phyloP scores from a whole-genome alignment of 2,113 vertebrate genomes.

The Poeciliopsis retropinna region DNA sequence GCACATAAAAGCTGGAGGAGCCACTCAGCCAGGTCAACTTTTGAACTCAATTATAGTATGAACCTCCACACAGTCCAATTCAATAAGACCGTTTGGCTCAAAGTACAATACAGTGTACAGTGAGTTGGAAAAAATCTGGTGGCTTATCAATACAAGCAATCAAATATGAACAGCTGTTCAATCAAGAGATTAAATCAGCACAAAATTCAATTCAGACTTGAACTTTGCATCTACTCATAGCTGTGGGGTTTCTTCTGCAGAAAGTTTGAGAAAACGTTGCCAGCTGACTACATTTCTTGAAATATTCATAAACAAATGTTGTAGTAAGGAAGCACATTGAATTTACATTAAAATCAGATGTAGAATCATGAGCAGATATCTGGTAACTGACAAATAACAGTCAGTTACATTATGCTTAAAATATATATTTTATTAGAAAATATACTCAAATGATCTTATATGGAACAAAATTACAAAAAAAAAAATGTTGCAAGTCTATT shows the following conservation, averaged over 20 bases:
- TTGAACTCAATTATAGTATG: conserved; percentile 74
- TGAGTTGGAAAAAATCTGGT: conserved; percentile 1
- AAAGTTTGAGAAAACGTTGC: too few species aligned
- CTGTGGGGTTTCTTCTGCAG: not conserved
- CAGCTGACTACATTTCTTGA: not conserved
- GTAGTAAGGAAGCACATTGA: not conserved
- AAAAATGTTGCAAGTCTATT: not conserved
- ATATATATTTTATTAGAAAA: not conserved
- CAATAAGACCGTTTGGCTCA: conserved; percentile 32
- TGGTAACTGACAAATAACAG: not conserved
- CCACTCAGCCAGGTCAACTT: conserved; percentile 68
- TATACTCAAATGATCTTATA: not conserved
- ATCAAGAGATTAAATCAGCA: not conserved
- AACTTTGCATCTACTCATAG: not conserved
- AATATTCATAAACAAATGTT: not conserved
- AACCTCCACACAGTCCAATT: conserved; percentile 19
- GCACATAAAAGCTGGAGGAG: conserved; percentile 69
- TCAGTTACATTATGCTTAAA: too few species aligned
- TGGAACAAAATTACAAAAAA: not conserved
- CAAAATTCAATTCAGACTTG: not conserved
- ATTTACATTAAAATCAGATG: not conserved
- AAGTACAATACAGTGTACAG: conserved; percentile 22
- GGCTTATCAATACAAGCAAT: not conserved
- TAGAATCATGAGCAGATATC: not conserved
- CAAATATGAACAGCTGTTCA: conserved; percentile 12